Evolutionary conservation across 2,113 vertebrate species (phyloP).

Genomic region (Pituophis catenifer): DNA sequence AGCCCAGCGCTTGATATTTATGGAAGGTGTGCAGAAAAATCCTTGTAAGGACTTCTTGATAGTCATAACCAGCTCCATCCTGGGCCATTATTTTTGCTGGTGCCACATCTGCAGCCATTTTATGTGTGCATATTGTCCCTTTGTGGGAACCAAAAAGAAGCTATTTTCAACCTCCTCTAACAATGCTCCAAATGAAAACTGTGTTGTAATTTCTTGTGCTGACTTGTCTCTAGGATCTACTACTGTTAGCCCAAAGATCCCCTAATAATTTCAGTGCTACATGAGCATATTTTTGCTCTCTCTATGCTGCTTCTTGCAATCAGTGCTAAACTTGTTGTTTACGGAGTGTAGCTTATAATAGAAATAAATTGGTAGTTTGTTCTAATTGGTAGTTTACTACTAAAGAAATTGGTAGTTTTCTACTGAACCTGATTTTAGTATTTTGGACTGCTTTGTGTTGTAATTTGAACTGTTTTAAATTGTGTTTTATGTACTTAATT

Average conservation of each 20-base stretch:
- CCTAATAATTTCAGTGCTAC: not conserved
- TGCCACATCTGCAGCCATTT: not conserved
- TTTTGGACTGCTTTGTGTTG: not conserved
- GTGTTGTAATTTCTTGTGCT: not conserved
- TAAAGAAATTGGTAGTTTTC: not conserved
- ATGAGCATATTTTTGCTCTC: not conserved
- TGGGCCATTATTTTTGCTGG: not conserved
- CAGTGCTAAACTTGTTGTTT: not conserved
- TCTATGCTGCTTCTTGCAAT: not conserved
- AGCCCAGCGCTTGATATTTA: not conserved
- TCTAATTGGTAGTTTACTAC: not conserved
- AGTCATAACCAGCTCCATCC: not conserved
- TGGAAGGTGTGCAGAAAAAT: not conserved
- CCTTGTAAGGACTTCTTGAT: not conserved
- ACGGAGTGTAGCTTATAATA: not conserved
- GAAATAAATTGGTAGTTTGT: not conserved
- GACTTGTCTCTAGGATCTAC: not conserved
- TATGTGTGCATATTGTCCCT: not conserved
- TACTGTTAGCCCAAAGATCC: not conserved
- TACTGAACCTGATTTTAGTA: not conserved
- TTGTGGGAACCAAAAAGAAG: not conserved
- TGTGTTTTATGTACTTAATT: not conserved
- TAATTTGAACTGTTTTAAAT: not conserved
- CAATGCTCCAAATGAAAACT: not conserved
- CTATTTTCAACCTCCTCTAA: not conserved